Evolutionary conservation across 2,113 vertebrate species (phyloP).

Genomic region (Lampris incognitus): DNA sequence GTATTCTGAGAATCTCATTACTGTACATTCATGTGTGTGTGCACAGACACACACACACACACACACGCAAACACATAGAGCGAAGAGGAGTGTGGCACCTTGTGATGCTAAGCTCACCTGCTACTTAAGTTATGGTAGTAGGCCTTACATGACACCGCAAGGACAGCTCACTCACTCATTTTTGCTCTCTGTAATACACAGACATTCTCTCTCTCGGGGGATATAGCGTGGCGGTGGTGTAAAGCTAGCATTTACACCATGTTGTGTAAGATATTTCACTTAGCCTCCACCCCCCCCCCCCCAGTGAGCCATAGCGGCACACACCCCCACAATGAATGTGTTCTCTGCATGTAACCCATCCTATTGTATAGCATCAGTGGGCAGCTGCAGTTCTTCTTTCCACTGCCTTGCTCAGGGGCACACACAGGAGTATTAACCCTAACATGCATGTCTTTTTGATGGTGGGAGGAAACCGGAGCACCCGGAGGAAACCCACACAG

Average conservation of each 20-base stretch:
- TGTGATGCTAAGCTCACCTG: conserved; percentile 40
- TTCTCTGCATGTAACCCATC: too few relatives aligned
- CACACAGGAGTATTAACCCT: too few relatives aligned
- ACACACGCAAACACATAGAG: conserved; percentile 12
- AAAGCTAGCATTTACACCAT: conserved; percentile 50
- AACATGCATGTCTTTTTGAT: too few relatives aligned
- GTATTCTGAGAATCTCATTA: too few relatives aligned
- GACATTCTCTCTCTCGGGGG: conserved; percentile 26
- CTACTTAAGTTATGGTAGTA: conserved; percentile 36
- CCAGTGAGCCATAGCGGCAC: conserved; percentile 43
- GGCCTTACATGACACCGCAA: conserved; percentile 46
- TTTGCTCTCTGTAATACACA: conserved; percentile 40
- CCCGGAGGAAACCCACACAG: too few relatives aligned
- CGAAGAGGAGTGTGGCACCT: not conserved
- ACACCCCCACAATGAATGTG: conserved; percentile 3
- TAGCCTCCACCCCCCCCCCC: conserved; percentile 52
- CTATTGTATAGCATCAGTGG: too few relatives aligned
- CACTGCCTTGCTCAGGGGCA: too few relatives aligned
- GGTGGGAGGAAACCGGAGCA: too few relatives aligned
- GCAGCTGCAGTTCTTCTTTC: too few relatives aligned
- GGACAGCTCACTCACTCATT: conserved; percentile 46
- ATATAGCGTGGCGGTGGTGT: conserved; percentile 29
- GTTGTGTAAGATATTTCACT: conserved; percentile 76
- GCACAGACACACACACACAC: not conserved
- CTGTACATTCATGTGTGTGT: too few relatives aligned